phyloP scores from a whole-genome alignment of 2,113 vertebrate species.

The Hyla sarda region DNA sequence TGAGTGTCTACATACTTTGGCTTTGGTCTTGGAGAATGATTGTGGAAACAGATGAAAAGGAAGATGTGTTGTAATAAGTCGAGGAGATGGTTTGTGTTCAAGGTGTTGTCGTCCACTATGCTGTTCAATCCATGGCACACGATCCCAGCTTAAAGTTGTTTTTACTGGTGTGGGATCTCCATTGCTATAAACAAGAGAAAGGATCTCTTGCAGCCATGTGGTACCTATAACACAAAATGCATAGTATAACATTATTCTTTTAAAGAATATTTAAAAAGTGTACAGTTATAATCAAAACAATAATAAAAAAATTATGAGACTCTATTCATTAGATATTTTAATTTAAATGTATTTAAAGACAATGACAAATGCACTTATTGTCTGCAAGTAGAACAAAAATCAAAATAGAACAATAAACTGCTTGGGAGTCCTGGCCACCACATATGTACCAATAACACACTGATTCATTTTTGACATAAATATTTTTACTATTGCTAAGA shows the following conservation, averaged over 20 bases:
- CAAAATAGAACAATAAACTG: too few species aligned
- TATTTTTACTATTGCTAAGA: too few species aligned
- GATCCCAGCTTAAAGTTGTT: conserved; percentile 76
- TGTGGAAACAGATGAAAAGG: conserved; percentile 73
- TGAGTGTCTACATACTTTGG: conserved; percentile 71
- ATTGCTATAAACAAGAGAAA: conserved; percentile 73
- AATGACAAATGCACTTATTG: too few species aligned
- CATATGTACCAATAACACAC: too few species aligned
- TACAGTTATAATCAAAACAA: too few species aligned
- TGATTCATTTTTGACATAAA: too few species aligned
- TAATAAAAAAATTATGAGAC: too few species aligned
- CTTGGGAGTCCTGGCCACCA: too few species aligned
- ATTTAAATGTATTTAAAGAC: too few species aligned
- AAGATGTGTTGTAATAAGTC: conserved; percentile 76
- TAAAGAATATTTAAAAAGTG: neutral
- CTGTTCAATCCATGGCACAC: conserved; percentile 79
- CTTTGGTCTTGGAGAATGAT: conserved; percentile 71
- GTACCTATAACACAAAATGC: conserved; percentile 69
- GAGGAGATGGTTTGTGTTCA: conserved; percentile 66
- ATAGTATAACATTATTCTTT: neutral
- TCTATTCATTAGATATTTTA: too few species aligned
- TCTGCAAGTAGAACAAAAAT: too few species aligned
- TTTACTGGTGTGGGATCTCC: conserved; percentile 71
- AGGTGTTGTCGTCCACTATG: conserved; percentile 56
- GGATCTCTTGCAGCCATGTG: conserved; percentile 80